Evolutionary conservation across 2,888 invertebrate species (phyloP), one percentile per base, ranked within the genome.

Genomic region (Leptopterna dolabrata): DNA sequence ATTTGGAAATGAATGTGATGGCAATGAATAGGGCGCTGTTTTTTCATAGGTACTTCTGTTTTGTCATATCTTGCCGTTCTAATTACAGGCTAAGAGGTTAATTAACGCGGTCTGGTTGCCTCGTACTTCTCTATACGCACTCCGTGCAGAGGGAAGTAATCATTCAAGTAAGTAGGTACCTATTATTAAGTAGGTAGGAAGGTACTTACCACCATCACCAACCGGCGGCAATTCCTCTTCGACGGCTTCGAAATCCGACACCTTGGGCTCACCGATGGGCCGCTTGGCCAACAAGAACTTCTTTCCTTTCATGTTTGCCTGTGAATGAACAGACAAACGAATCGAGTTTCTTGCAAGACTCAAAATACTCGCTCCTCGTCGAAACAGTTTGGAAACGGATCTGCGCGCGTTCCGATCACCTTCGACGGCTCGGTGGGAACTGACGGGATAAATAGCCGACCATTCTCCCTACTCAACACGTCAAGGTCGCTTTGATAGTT

Each of bases 251-350:
- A 96, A 93, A 91, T 96, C 95, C 2, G 93, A 92, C 87, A 92
- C 91, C 90, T 95, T 95, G 2, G 96, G 95, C 90, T 94, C 93
- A 0, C 95, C 95, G 89, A 94, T 92, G 91, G 95, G 95, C 90
- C 94, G 93, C 90, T 94, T 94, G 0, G 92, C 93, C n/a, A 95
- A 91, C 27, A 95, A 93, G 92, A 94, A 95, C 91, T 94, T 95
- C 91, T 94, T 94, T 0, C 94, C 93, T 89, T 92, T 93, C 43
- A 94, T 88, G 51, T 55, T 43, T 9, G 27, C 29, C 29, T 71
- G 19, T 0, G 51, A n/a, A 51, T 19, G 51, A 16, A 24, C 63
- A 19, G 63, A 63, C 13, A 24, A 63, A 63, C 11, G 0, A n/a
- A 11, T 24, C 13, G 19, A 19, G 24, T 47, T 47, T 36, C 36